phyloP scores from a whole-genome alignment of 2,113 vertebrate genomes.

The Cavia aperea region DNA sequence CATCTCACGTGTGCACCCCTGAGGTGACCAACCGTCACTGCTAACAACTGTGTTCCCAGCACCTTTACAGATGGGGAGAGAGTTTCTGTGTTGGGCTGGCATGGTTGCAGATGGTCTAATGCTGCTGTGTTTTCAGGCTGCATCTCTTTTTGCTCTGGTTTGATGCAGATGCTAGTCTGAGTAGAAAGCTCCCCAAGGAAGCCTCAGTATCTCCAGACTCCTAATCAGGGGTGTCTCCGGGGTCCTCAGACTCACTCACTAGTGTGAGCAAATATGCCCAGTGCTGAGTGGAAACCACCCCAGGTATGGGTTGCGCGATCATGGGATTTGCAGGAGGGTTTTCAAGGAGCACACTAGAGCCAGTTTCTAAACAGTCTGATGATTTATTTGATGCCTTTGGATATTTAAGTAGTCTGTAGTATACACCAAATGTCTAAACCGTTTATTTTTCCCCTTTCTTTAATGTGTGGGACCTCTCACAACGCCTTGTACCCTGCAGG shows the following conservation, averaged over 20 bases:
- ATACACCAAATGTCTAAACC: constrained; percentile 66
- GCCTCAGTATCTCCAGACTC: background rate
- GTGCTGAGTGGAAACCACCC: background rate
- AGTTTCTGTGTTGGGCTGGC: background rate
- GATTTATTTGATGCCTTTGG: constrained; percentile 69
- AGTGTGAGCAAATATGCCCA: background rate
- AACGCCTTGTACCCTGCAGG: constrained; percentile 62
- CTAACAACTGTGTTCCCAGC: rapidly evolving
- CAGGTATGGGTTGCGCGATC: background rate
- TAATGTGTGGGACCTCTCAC: constrained; percentile 67
- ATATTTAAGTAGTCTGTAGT: constrained; percentile 68
- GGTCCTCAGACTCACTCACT: constrained; percentile 36
- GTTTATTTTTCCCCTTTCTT: constrained; percentile 68
- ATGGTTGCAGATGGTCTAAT: background rate
- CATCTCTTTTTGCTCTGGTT: background rate
- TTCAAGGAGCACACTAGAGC: constrained; percentile 48
- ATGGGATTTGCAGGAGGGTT: constrained; percentile 13
- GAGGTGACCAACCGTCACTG: background rate
- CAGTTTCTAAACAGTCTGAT: constrained; percentile 63
- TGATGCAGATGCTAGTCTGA: background rate
- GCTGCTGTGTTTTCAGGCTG: rapidly evolving
- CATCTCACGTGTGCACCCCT: rapidly evolving
- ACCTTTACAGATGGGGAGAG: background rate
- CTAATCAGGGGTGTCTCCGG: background rate
- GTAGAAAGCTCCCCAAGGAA: background rate